Base-by-base conservation (phyloP, 2,797 vertebrate species). In the Sebastiscus tertius region DNA sequence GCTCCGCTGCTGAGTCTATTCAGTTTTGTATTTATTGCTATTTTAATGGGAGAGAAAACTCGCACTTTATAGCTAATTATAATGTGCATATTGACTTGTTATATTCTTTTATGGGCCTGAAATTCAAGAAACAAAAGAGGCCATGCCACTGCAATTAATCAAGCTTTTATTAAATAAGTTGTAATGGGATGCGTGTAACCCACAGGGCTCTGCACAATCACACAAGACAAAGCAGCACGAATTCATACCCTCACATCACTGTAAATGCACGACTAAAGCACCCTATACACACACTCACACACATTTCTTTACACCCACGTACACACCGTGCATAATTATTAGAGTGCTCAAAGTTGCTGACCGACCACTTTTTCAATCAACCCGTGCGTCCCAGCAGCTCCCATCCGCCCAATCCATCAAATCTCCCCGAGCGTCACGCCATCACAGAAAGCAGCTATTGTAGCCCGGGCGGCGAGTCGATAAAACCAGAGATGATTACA, bases 281-380 rank as follows among this genome's bases (percentile, higher is more conserved):
- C 18, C 18, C 22, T 42, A 10, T 11, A 24, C 6, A 16, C 42
- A 36, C 49, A 12, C 49, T 24, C 55, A 33, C 36, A 27, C 60
- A 34, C 27, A 29, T 29, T 13, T 2, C 24, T 63, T 72, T 24
- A 31, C 52, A 61, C 62, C 9, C 55, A 39, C 27, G 58, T 14
- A 62, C 75, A 36, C 22, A 77, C 71, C 49, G 20, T 31, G 59
- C 63, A 56, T 86, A 77, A 85, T 90, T 82, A 73, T 86, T 67
- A 72, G 62, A 86, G 84, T 81, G 73, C 76, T 59, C 63, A 10
- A 34, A 76, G 76, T 59, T 82, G 88, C 89, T 90, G 88, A 90
- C 70, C 13, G 69, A 34, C 27, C 83, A 70, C 73, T 83, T 88
- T 88, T 78, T 29, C 75, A 85, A 74, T 81, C 80, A 90, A 77